Conservation (phyloP, 2,797 vertebrate genomes). For the Tarsius wallacei region DNA sequence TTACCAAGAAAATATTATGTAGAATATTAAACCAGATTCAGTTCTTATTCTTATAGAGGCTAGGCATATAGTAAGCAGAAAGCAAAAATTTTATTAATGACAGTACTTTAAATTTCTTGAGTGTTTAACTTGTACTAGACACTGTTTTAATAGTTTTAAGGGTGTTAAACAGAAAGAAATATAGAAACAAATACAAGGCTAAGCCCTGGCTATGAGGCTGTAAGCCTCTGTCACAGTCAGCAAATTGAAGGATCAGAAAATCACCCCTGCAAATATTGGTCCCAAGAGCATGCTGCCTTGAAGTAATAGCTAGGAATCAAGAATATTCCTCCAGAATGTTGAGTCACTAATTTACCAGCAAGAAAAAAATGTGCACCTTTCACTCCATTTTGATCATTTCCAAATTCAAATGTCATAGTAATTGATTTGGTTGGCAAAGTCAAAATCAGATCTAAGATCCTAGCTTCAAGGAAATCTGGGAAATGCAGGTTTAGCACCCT, state of each 20-base stretch:
- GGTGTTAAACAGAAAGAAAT: background rate
- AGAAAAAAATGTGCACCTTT: background rate
- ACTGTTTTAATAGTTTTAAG: background rate
- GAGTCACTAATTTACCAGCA: background rate
- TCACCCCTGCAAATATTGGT: background rate
- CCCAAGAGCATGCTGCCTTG: background rate
- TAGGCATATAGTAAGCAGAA: background rate
- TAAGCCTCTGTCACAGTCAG: background rate
- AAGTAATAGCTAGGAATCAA: background rate
- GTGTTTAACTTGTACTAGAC: background rate
- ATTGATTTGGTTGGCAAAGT: background rate
- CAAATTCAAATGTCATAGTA: background rate
- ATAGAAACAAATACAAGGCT: background rate
- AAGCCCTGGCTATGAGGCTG: background rate
- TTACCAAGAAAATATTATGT: background rate
- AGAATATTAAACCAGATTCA: slow-evolving; percentile 1
- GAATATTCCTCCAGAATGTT: background rate
- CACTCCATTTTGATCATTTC: background rate
- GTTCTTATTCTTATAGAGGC: background rate
- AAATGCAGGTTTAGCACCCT: background rate
- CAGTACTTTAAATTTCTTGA: background rate
- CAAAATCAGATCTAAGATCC: background rate
- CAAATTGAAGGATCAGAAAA: background rate
- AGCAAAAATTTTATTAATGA: background rate
- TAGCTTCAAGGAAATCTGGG: background rate